phyloP scores from a whole-genome alignment of 2,113 vertebrate species.

The Chaetodon trifascialis region DNA sequence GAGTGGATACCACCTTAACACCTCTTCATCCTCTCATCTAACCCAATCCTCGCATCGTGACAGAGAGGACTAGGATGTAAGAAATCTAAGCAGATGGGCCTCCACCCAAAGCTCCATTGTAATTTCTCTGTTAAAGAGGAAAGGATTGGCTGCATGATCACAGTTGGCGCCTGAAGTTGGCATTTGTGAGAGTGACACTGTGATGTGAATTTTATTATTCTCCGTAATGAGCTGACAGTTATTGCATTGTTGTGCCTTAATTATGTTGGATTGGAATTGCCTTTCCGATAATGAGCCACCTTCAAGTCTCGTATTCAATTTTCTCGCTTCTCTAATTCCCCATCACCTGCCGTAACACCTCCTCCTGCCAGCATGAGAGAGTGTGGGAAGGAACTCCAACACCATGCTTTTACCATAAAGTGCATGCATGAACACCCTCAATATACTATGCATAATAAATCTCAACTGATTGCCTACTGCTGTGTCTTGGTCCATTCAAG shows the following conservation, averaged over 20 bases:
- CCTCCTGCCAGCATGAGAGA: conserved; percentile 7
- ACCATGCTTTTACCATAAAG: neutral
- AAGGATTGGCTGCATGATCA: conserved; percentile 61
- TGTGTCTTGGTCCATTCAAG: neutral
- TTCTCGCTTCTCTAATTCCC: conserved; percentile 56
- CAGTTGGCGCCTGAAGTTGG: conserved; percentile 69
- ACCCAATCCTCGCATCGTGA: conserved; percentile 1
- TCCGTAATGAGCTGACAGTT: conserved; percentile 77
- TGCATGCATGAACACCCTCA: neutral
- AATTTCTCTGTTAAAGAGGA: conserved; percentile 66
- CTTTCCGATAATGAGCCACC: conserved; percentile 72
- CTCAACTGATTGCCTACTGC: neutral
- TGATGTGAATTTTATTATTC: conserved; percentile 81
- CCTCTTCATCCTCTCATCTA: conserved; percentile 36
- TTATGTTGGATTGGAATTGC: conserved; percentile 74
- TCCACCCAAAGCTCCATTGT: conserved; percentile 58
- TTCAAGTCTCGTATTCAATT: conserved; percentile 67
- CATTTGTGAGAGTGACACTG: conserved; percentile 80
- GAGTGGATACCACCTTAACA: conserved; percentile 21
- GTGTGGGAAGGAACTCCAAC: neutral
- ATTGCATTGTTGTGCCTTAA: conserved; percentile 81
- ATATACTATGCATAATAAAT: neutral
- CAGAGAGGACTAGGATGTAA: conserved; percentile 30
- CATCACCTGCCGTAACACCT: conserved; percentile 47
- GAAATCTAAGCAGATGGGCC: conserved; percentile 60